These are phyloP conservation scores for Conus betulinus DNA, from an alignment of 1,140 invertebrate species.

Conservation along the genomic window DNA sequence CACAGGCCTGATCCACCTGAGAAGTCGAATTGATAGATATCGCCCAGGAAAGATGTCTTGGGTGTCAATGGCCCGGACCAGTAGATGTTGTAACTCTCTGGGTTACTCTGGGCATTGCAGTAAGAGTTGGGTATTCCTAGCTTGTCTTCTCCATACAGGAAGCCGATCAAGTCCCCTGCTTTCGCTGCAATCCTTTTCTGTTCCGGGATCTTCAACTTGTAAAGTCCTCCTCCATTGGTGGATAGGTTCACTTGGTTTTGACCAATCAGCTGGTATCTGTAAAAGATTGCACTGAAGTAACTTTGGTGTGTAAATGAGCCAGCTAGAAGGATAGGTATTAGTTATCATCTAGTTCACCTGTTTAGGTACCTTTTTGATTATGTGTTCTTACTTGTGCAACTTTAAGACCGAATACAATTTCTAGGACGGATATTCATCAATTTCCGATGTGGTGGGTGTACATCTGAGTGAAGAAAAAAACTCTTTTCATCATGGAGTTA, in stretches of 20 bases:
- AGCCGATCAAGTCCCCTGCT: slow-evolving; percentile 23
- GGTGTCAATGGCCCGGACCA: not conserved
- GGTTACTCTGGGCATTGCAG: not conserved
- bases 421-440: too few relatives aligned
- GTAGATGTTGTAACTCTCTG: not conserved
- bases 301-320: too few relatives aligned
- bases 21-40: not conserved
- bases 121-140: not conserved
- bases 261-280: not conserved
- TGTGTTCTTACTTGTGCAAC: too few relatives aligned
- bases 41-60: not conserved
- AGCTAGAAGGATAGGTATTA: too few relatives aligned
- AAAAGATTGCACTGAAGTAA: not conserved
- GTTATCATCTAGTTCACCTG: too few relatives aligned
- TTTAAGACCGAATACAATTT: too few relatives aligned
- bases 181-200: slow-evolving; percentile 25
- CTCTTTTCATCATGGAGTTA: not conserved
- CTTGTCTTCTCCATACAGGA: not conserved
- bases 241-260: slow-evolving; percentile 1
- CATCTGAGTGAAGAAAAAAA: too few relatives aligned
- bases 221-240: not conserved
- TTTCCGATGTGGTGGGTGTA: too few relatives aligned
- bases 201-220: not conserved
- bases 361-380: too few relatives aligned
- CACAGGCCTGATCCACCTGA: not conserved